Percentiles rank a stretch among this genome's conserved stretches.
Evolutionary conservation across 2,888 invertebrate genomes (phyloP).

Genomic region (Pseudococcus longispinus): DNA sequence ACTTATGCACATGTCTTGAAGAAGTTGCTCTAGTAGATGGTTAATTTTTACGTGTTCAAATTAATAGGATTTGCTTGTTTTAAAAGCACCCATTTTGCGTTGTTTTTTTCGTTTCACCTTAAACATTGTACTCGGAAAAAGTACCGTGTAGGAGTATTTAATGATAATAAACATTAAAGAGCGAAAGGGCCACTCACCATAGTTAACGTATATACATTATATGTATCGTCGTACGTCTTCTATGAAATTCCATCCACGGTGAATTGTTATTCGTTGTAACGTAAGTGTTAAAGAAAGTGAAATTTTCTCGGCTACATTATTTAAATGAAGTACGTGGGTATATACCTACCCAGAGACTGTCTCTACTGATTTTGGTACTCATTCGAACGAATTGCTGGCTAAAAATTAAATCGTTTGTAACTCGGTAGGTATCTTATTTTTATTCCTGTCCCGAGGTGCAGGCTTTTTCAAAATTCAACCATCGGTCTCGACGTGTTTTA

Average conservation of each 20-base stretch:
- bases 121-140: not conserved
- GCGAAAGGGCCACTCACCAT: conserved; percentile 22
- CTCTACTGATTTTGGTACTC: not conserved
- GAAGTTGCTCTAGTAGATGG: not conserved
- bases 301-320: conserved; percentile 9
- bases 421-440: not conserved
- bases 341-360: not conserved
- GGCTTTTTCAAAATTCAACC: not conserved
- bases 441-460: not conserved
- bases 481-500: not conserved
- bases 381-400: not conserved
- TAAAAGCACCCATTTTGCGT: not conserved
- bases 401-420: not conserved
- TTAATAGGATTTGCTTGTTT: conserved; percentile 11
- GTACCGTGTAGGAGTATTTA: conserved; percentile 10
- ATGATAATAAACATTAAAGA: conserved; percentile 12
- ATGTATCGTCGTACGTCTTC: conserved; percentile 17
- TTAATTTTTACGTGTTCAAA: not conserved
- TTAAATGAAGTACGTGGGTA: conserved; percentile 26
- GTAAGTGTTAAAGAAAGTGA: conserved; percentile 31
- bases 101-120: not conserved
- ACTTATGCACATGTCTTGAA: not conserved
- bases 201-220: conserved; percentile 10
- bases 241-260: conserved; percentile 15
- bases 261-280: conserved; percentile 12